Conservation (phyloP, 2,113 vertebrate species). For the Mola mola region DNA sequence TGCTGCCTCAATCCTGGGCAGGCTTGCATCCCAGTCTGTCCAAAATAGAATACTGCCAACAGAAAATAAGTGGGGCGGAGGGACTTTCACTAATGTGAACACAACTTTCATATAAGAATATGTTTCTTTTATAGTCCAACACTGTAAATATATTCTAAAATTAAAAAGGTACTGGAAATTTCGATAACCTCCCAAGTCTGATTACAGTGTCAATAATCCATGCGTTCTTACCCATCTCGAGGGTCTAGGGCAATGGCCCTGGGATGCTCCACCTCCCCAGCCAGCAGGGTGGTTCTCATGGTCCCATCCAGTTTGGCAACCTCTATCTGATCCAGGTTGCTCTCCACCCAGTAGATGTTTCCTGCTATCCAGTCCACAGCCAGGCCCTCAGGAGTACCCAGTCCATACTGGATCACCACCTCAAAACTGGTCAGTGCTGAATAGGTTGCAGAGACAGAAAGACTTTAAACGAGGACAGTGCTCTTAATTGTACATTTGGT, state of each 20-base stretch:
- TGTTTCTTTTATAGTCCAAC: not conserved
- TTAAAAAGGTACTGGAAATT: not conserved
- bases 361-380: constrained; percentile 98
- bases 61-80: constrained; percentile 11
- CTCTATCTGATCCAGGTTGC: constrained; percentile 98
- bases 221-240: constrained; percentile 87
- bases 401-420: constrained; percentile 95
- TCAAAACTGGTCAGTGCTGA: constrained; percentile 95
- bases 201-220: not conserved
- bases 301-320: constrained; percentile 96
- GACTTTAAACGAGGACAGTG: not conserved
- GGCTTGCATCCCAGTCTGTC: constrained; percentile 97
- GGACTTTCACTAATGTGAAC: not conserved
- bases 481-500: not conserved
- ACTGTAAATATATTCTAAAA: too few species aligned
- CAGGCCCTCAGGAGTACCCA: constrained; percentile 94
- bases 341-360: constrained; percentile 99
- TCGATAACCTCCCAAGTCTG: too few species aligned
- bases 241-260: constrained; percentile 95
- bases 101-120: too few species aligned
- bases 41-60: constrained; percentile 91
- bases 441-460: not conserved
- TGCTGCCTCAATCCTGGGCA: constrained; percentile 94
- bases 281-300: constrained; percentile 94
- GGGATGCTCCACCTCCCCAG: constrained; percentile 95